These are phyloP conservation scores for Cynaeus angustus DNA, from an alignment of 2,888 invertebrate genomes.

Conservation along the genomic window DNA sequence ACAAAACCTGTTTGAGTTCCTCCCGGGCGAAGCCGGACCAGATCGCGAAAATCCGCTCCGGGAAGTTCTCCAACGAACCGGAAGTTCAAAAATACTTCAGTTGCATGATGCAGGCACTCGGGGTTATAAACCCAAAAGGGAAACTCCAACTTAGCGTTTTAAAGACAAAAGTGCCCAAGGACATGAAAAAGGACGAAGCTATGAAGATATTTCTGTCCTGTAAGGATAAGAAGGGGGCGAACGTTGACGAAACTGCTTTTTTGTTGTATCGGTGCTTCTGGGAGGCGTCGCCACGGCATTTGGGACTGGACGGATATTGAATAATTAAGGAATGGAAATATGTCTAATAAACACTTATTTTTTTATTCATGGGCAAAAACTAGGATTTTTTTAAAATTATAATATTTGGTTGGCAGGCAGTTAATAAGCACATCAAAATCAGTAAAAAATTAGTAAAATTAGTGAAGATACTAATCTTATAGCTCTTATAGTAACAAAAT, in stretches of 20 bases:
- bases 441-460: no score
- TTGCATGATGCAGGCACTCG: slow-evolving; percentile 72
- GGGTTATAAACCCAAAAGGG: slow-evolving; percentile 68
- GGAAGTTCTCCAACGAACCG: slow-evolving; percentile 71
- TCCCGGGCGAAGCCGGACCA: slow-evolving; percentile 51
- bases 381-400: no score
- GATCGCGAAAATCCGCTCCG: slow-evolving; percentile 68
- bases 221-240: slow-evolving; percentile 42
- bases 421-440: no score
- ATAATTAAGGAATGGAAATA: no score
- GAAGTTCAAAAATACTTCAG: slow-evolving; percentile 71
- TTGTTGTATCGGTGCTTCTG: slow-evolving; percentile 51
- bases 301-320: slow-evolving; percentile 30
- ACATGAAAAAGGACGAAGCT: slow-evolving; percentile 69
- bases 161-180: slow-evolving; percentile 69
- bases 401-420: no score
- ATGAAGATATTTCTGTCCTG: slow-evolving; percentile 67
- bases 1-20: slow-evolving; percentile 52
- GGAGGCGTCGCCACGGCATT: slow-evolving; percentile 34
- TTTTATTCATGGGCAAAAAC: no score
- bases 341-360: no score
- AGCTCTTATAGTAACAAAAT: no score
- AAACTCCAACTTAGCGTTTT: slow-evolving; percentile 65
- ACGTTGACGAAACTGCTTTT: slow-evolving; percentile 47
- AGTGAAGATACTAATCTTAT: no score